These are phyloP conservation scores for Pelodytes ibericus DNA, from an alignment of 2,797 vertebrate species.

Conservation along the genomic window DNA sequence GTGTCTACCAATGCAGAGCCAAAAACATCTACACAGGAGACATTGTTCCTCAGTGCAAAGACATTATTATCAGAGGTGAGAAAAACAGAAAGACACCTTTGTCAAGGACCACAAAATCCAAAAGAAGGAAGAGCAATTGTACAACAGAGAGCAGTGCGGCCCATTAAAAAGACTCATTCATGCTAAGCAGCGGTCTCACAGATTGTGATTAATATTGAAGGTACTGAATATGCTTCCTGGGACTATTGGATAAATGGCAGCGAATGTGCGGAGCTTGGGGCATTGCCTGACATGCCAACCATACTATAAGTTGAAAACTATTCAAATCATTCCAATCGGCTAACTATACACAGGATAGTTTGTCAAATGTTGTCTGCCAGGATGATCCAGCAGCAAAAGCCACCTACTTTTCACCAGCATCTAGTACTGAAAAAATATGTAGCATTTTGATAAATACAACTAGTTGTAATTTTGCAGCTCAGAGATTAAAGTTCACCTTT, in stretches of 20 bases:
- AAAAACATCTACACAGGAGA: slow-evolving; percentile 81
- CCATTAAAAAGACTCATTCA: slow-evolving; percentile 79
- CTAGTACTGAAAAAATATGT: slow-evolving; percentile 10
- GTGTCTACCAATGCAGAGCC: slow-evolving; percentile 86
- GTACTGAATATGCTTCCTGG: slow-evolving; percentile 75
- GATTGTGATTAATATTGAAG: slow-evolving; percentile 77
- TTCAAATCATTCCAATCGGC: background rate
- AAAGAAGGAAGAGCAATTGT: slow-evolving; percentile 79
- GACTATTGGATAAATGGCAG: slow-evolving; percentile 56
- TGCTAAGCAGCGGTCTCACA: slow-evolving; percentile 77
- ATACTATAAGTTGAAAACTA: slow-evolving; percentile 22
- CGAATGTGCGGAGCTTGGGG: slow-evolving; percentile 19
- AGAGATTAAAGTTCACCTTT: slow-evolving; percentile 8
- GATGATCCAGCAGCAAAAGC: slow-evolving; percentile 11
- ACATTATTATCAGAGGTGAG: slow-evolving; percentile 89
- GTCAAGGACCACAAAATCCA: slow-evolving; percentile 82
- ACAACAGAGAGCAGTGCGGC: slow-evolving; percentile 77
- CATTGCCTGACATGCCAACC: slow-evolving; percentile 9
- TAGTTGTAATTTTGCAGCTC: slow-evolving; percentile 8
- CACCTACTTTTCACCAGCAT: background rate
- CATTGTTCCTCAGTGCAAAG: slow-evolving; percentile 80
- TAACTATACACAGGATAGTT: background rate
- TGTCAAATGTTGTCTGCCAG: slow-evolving; percentile 10
- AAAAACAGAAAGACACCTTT: slow-evolving; percentile 79
- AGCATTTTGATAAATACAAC: background rate